phyloP scores from a whole-genome alignment of 1,140 invertebrate genomes.

The Drosophila nigromelanica region DNA sequence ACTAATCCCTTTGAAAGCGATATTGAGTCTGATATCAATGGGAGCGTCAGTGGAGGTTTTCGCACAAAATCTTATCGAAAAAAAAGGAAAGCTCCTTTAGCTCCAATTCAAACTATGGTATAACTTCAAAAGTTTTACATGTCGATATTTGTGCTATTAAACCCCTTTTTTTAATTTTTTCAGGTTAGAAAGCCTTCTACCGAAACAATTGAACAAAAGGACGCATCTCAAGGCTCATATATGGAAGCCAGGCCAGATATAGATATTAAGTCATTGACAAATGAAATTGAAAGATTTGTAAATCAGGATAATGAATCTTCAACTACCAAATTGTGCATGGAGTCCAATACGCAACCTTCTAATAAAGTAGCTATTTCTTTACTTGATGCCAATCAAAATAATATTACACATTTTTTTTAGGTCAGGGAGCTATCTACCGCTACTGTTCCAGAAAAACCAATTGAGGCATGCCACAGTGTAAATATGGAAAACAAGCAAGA shows the following conservation, averaged over 20 bases:
- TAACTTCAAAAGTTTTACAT: background rate
- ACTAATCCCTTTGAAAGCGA: constrained; percentile 86
- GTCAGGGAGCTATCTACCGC: background rate
- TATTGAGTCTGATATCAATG: constrained; percentile 43
- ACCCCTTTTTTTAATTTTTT: background rate
- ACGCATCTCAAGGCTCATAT: constrained; percentile 1
- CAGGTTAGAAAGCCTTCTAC: constrained; percentile 1
- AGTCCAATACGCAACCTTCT: background rate
- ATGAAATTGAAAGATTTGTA: constrained; percentile 80
- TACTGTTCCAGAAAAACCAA: constrained; percentile 2
- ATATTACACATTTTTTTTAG: background rate
- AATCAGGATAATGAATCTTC: constrained; percentile 52
- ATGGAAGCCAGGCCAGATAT: constrained; percentile 32
- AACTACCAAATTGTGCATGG: background rate
- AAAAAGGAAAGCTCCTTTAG: constrained; percentile 51
- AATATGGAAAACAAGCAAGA: constrained; percentile 31
- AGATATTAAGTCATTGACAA: constrained; percentile 73
- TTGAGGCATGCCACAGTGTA: background rate
- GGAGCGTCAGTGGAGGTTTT: constrained; percentile 2
- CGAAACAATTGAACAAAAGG: background rate
- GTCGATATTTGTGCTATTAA: background rate
- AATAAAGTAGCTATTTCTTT: background rate
- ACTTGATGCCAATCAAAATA: background rate
- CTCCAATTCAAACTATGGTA: constrained; percentile 50
- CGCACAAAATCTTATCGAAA: constrained; percentile 51